Percentiles rank a stretch among this genome's conserved stretches.
Evolutionary conservation across 2,888 invertebrate genomes (phyloP).

Genomic region (Siphonodentalium dalli): DNA sequence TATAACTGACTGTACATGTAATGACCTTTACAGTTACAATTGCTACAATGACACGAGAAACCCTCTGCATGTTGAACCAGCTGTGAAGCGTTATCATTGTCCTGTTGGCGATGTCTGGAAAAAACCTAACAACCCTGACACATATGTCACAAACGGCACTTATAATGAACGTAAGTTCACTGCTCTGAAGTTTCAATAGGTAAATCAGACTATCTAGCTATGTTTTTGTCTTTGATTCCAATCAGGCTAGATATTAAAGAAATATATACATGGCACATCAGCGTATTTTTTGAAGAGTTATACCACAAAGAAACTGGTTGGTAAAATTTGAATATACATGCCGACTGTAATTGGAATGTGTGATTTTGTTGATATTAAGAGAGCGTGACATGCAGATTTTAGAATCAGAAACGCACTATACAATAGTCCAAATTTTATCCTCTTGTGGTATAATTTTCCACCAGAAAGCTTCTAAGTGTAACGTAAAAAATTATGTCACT

Average conservation of each 20-base stretch:
- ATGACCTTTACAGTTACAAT: conserved; percentile 35
- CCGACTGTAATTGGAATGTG: too few relatives aligned
- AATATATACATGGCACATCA: too few relatives aligned
- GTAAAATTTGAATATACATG: too few relatives aligned
- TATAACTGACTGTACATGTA: too few relatives aligned
- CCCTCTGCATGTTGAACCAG: conserved; percentile 41
- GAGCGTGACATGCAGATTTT: too few relatives aligned
- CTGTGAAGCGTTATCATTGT: conserved; percentile 54
- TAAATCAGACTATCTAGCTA: neutral
- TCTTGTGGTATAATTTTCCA: too few relatives aligned
- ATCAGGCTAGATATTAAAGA: neutral
- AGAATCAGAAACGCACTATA: too few relatives aligned
- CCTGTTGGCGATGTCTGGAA: conserved; percentile 35
- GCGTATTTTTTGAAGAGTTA: neutral
- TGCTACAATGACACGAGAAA: conserved; percentile 50
- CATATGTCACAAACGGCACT: conserved; percentile 51
- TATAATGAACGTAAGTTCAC: conserved; percentile 56
- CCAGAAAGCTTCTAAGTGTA: too few relatives aligned
- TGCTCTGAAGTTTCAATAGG: neutral
- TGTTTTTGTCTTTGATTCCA: neutral
- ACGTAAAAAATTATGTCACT: too few relatives aligned
- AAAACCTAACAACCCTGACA: conserved; percentile 31
- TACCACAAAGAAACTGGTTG: too few relatives aligned
- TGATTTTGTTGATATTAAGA: too few relatives aligned
- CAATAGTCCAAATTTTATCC: too few relatives aligned